A percentile compares a stretch with the other conserved stretches of the same genome.
phyloP scores from a whole-genome alignment of 2,888 invertebrate species.

The Lasioglossum lativentre region DNA sequence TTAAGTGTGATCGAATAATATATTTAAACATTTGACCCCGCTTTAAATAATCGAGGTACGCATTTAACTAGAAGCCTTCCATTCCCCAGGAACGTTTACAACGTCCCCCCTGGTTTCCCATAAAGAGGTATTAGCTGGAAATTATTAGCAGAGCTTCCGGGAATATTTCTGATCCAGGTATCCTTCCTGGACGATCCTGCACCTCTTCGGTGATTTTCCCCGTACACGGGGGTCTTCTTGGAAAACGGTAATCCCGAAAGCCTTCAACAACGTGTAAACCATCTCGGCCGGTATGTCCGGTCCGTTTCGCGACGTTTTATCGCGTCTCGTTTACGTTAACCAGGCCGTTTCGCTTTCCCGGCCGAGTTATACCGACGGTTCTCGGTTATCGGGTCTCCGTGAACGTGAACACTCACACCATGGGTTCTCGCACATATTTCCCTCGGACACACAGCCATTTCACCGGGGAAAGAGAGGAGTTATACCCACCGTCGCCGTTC shows the following conservation, averaged over 20 bases:
- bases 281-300: constrained; percentile 26
- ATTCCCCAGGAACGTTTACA: background rate
- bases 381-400: constrained; percentile 42
- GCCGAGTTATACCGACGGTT: constrained; percentile 44
- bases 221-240: background rate
- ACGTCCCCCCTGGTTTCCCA: background rate
- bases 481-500: background rate
- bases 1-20: no score
- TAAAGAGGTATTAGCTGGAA: background rate
- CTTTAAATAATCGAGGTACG: no score
- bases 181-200: background rate
- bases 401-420: constrained; percentile 12
- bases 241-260: constrained; percentile 32
- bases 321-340: constrained; percentile 59
- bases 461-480: background rate
- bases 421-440: constrained; percentile 6
- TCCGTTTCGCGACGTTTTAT: constrained; percentile 43
- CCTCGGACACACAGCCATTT: background rate
- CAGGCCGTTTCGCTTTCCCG: constrained; percentile 34
- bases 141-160: background rate
- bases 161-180: background rate
- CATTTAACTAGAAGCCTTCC: no score
- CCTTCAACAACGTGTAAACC: constrained; percentile 44
- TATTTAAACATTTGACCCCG: no score
- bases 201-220: background rate